These are phyloP conservation scores for Toxonevra muliebris DNA, from an alignment of 2,888 invertebrate species.

Conservation along the genomic window DNA sequence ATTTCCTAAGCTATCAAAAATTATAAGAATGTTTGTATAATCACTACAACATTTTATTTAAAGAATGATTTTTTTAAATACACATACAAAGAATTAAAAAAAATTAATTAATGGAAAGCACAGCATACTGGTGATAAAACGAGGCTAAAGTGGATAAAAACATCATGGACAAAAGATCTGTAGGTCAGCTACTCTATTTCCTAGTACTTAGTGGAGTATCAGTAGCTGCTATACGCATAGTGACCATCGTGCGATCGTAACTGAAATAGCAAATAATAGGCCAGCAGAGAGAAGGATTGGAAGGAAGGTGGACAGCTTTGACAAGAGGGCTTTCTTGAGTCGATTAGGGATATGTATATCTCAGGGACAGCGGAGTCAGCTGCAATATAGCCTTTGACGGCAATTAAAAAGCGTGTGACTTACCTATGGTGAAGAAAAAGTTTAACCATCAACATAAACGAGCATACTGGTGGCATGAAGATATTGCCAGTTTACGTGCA, in stretches of 20 bases:
- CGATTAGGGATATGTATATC: not conserved
- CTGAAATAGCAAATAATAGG: not conserved
- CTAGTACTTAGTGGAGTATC: conserved; percentile 8
- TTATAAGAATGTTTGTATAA: too few species aligned
- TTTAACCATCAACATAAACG: not conserved
- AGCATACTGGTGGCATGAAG: conserved; percentile 11
- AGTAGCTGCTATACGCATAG: conserved; percentile 23
- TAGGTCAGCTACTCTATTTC: too few species aligned
- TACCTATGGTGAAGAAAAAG: not conserved
- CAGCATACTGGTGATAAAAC: too few species aligned
- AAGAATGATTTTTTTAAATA: too few species aligned
- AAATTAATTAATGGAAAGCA: too few species aligned
- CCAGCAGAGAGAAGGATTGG: not conserved
- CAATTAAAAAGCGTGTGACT: conserved; percentile 3
- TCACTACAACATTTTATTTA: too few species aligned
- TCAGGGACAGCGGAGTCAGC: not conserved
- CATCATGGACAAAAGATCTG: too few species aligned
- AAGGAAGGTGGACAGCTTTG: not conserved
- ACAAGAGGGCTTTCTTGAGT: not conserved
- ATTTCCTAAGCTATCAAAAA: too few species aligned
- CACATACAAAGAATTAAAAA: too few species aligned
- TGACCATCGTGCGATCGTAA: conserved; percentile 11
- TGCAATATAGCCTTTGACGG: not conserved
- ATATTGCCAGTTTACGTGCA: not conserved
- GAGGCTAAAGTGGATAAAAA: too few species aligned